These are phyloP conservation scores for Coccyzus lansbergi DNA, from an alignment of 2,797 vertebrate genomes.

Conservation along the genomic window DNA sequence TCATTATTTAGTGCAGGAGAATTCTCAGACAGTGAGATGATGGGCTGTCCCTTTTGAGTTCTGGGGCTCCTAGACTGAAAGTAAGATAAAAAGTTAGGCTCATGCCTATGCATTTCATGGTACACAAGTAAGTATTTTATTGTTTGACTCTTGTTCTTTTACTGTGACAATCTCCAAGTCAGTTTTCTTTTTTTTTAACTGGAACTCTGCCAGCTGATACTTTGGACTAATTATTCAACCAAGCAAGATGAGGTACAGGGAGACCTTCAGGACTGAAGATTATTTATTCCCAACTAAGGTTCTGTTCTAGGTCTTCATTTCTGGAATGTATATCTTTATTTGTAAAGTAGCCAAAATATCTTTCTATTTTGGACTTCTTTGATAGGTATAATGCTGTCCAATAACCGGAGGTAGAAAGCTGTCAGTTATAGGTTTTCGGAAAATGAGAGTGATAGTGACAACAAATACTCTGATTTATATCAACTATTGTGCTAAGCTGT, in stretches of 20 bases:
- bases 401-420: not conserved
- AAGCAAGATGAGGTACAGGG: not conserved
- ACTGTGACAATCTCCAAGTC: not conserved
- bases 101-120: not conserved
- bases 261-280: not conserved
- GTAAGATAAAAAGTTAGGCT: not conserved
- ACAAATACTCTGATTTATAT: not conserved
- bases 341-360: not conserved
- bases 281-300: not conserved
- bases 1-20: not conserved
- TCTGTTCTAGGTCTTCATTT: not conserved
- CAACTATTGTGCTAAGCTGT: not conserved
- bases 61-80: not conserved
- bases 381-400: not conserved
- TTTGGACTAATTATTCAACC: not conserved
- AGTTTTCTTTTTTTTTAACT: not conserved
- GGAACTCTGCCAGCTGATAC: not conserved
- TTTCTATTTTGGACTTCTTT: not conserved
- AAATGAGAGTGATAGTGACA: not conserved
- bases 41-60: not conserved
- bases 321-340: not conserved
- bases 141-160: conserved; percentile 16
- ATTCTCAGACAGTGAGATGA: not conserved
- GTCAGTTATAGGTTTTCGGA: not conserved
- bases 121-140: not conserved